These are phyloP conservation scores for Synanthedon formicaeformis DNA, from an alignment of 2,888 invertebrate genomes.

Conservation along the genomic window DNA sequence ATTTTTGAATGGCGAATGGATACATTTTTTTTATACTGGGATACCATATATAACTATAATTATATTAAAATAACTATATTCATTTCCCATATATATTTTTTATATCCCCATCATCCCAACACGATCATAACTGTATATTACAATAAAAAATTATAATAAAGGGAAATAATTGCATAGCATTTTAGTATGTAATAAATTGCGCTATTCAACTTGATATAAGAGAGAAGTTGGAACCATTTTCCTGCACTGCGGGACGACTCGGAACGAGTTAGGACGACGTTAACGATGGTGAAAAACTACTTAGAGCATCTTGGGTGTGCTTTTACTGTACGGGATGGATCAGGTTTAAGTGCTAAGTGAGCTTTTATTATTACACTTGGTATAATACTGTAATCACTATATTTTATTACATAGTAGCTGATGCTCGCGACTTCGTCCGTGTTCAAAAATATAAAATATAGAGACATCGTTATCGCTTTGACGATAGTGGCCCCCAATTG, in stretches of 20 bases:
- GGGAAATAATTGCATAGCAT: no score
- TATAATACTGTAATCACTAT: no score
- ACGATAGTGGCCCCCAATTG: no score
- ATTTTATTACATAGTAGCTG: no score
- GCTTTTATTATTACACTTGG: not conserved
- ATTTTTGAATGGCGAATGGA: constrained; percentile 69
- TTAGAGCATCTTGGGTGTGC: not conserved
- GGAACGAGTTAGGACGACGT: not conserved
- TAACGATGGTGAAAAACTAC: not conserved
- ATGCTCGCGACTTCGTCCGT: no score
- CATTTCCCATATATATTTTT: not conserved
- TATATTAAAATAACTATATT: not conserved
- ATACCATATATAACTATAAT: not conserved
- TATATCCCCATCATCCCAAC: no score
- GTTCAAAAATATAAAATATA: no score
- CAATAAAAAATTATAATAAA: no score
- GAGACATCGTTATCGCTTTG: no score
- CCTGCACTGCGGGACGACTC: not conserved
- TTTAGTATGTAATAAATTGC: no score
- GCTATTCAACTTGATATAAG: constrained; percentile 6
- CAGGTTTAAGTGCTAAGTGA: not conserved
- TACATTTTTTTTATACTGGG: constrained; percentile 8
- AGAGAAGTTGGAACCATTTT: constrained; percentile 7
- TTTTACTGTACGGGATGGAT: not conserved
- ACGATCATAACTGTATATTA: no score